Conservation (phyloP, 2,113 vertebrate genomes). For the Apteryx mantelli region DNA sequence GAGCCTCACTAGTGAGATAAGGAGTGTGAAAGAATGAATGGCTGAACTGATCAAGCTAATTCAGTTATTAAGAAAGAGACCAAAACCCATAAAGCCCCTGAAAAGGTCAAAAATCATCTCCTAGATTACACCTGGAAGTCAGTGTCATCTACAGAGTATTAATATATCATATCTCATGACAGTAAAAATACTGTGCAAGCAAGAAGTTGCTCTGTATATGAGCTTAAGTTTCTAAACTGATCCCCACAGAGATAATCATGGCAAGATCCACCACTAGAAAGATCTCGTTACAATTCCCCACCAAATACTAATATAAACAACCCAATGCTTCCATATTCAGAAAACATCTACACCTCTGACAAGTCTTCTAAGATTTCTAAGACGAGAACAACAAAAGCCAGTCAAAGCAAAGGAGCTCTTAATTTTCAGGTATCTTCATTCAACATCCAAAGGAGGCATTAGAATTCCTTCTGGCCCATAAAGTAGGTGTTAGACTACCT, state of each 20-base stretch:
- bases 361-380: conserved; percentile 23
- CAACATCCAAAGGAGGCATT: background rate
- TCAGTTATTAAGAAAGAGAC: background rate
- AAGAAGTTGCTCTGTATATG: background rate
- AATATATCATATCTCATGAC: background rate
- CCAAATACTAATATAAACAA: conserved; percentile 37
- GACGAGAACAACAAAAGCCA: conserved; percentile 3
- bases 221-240: conserved; percentile 7
- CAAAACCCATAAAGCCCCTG: background rate
- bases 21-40: background rate
- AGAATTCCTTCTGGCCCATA: background rate
- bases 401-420: background rate
- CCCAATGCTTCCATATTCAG: conserved; percentile 29
- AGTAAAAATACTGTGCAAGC: background rate
- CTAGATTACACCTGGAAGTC: background rate
- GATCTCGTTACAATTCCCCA: background rate
- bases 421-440: background rate
- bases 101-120: background rate
- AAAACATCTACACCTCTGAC: conserved; percentile 17
- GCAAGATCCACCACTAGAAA: background rate
- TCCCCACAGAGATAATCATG: conserved; percentile 11
- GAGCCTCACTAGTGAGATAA: background rate
- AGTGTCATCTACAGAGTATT: background rate
- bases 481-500: background rate
- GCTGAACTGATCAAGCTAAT: background rate